Base-by-base conservation (phyloP, 2,888 invertebrate genomes). In the Chrysomela aeneicollis region DNA sequence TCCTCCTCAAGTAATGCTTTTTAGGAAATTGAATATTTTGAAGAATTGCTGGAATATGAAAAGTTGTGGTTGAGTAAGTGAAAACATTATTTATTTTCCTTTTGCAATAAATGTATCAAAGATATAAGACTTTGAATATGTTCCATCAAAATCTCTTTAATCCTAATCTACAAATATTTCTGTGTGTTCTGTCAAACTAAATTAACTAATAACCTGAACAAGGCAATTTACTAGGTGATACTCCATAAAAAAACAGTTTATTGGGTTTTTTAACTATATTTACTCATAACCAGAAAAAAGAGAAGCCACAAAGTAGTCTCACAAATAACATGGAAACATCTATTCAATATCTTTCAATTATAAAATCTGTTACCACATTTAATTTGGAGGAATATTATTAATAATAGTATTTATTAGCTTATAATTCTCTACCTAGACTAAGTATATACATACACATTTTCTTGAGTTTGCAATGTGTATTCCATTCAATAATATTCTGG, bases 261-360 rank as follows among this genome's bases (percentile, higher is more conserved):
- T 42, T 42, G 4, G 15, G n/a, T 42, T 42, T 35, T 42, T 42
- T 8, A 42, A n/a, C 42, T 42, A 42, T 42, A 42, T 42, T 15
- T 2, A 42, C 42, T 42, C 42, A 42, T 42, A 42, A 42, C 42
- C 42, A 42, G 42, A 42, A 42, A 15, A 15, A 42, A 42, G 42
- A 42, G 42, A 42, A 42, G 42, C 42, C 42, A 42, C 42, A 42
- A 42, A 4, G 42, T 42, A 42, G 42, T 42, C 42, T 42, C 42
- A 42, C 15, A 42, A 42, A 42, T 42, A 42, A 15, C 15, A 42
- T 42, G 15, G 12, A 35, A 35, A 35, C 35, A 42, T 42, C 42
- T 42, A 42, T 15, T 42, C 42, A 42, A 42, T 12, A 4, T 42
- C 12, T 42, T 42, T 3, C 8, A 42, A 42, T 15, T 10, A 15